These are phyloP conservation scores for Ophioderma brevispina DNA, from an alignment of 35 echinoderm and acorn worm species.

Conservation along the genomic window DNA sequence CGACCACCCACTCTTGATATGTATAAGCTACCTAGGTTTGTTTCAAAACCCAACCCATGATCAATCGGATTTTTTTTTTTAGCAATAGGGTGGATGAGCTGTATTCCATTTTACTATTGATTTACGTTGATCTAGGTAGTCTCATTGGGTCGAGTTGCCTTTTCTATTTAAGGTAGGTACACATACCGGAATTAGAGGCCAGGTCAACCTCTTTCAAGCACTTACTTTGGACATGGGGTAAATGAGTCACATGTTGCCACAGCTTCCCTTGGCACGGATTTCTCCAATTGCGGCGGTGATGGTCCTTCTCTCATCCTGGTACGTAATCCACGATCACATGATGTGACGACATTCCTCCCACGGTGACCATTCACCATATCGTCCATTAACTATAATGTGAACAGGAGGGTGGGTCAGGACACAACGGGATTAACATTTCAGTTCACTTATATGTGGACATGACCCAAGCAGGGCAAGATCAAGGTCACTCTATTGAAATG, in stretches of 20 bases:
- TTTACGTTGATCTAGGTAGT: too few species aligned
- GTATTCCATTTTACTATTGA: not conserved
- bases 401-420: not conserved
- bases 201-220: too few species aligned
- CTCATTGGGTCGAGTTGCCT: too few species aligned
- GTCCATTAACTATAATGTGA: conserved; percentile 75
- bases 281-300: conserved; percentile 78
- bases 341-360: conserved; percentile 72
- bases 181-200: not conserved
- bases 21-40: not conserved
- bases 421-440: too few species aligned
- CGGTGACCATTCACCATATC: conserved; percentile 62
- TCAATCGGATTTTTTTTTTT: not conserved
- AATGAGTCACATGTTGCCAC: conserved; percentile 10
- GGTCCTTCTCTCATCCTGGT: conserved; percentile 51
- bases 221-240: conserved; percentile 81
- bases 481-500: too few species aligned
- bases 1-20: not conserved
- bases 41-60: too few species aligned
- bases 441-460: too few species aligned
- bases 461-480: too few species aligned
- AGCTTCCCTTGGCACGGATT: conserved; percentile 49
- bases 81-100: not conserved
- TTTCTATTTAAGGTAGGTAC: not conserved
- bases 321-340: conserved; percentile 62